A percentile compares a stretch with the other conserved stretches of the same genome.
Evolutionary conservation across 92 coral and sea anemone species (phyloP).

Genomic region (Siderastrea siderea): DNA sequence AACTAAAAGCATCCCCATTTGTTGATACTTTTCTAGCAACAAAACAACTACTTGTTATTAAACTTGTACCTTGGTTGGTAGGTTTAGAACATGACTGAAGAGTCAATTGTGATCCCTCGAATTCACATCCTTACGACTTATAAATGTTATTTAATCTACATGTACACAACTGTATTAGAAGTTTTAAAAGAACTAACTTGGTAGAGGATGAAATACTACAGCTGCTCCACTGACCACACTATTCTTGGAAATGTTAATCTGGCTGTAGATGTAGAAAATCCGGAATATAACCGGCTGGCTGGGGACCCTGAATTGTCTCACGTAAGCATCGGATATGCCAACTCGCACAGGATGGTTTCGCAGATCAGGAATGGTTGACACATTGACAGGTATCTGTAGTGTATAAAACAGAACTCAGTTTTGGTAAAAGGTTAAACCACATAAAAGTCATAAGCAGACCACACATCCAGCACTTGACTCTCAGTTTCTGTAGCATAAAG

Average conservation of each 20-base stretch:
- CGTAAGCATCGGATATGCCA: conserved; percentile 84
- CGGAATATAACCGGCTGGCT: neutral
- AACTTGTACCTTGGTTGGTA: no score
- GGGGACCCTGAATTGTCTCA: neutral
- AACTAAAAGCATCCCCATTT: no score
- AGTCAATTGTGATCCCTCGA: no score
- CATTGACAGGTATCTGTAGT: conserved; percentile 43
- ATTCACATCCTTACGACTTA: no score
- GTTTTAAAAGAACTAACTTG: conserved; percentile 57
- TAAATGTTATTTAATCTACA: no score
- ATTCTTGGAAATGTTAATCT: conserved; percentile 23
- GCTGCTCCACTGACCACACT: conserved; percentile 50
- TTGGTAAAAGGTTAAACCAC: neutral
- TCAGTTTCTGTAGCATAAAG: no score
- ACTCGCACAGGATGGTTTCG: conserved; percentile 73
- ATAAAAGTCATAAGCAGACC: no score
- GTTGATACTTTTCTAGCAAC: no score
- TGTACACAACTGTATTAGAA: neutral
- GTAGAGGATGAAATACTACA: conserved; percentile 60
- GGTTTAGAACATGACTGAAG: no score
- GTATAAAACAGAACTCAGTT: neutral
- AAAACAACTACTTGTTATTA: no score
- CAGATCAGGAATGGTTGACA: conserved; percentile 13
- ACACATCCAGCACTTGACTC: no score
- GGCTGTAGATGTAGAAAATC: conserved; percentile 28